Percentiles rank a stretch among this genome's conserved stretches.
phyloP scores from a whole-genome alignment of 2,797 vertebrate species.

The Melanotaenia parkinsoni region DNA sequence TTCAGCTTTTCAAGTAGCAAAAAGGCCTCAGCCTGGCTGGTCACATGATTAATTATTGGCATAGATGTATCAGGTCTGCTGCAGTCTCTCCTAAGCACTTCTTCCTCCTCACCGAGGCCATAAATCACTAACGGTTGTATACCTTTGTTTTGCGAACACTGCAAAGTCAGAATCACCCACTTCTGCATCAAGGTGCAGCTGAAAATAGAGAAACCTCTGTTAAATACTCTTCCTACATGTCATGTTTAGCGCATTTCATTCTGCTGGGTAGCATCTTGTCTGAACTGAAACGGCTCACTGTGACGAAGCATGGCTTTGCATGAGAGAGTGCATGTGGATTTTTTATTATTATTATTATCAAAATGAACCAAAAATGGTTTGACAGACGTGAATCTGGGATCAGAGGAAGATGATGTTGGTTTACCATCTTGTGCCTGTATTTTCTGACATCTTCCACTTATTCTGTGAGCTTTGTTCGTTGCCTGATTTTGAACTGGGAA shows the following conservation, averaged over 20 bases:
- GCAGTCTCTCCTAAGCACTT: neutral
- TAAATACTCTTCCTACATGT: neutral
- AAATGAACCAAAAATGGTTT: conserved; percentile 59
- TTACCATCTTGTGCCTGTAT: conserved; percentile 48
- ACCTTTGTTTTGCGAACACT: neutral
- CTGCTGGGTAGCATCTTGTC: conserved; percentile 15
- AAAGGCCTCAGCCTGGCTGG: neutral
- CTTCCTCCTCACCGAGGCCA: neutral
- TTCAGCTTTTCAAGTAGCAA: neutral
- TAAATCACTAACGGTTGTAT: neutral
- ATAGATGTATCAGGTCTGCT: neutral
- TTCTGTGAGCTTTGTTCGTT: conserved; percentile 59
- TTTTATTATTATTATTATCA: conserved; percentile 16
- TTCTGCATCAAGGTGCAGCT: neutral
- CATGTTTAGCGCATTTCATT: conserved; percentile 24
- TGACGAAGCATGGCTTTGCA: conserved; percentile 61
- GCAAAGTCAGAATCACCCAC: neutral
- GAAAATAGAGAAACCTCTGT: neutral
- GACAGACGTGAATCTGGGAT: conserved; percentile 23
- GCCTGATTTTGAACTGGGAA: conserved; percentile 44
- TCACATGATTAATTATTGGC: neutral
- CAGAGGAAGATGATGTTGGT: conserved; percentile 34
- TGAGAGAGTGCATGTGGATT: conserved; percentile 52
- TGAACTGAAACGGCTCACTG: conserved; percentile 11
- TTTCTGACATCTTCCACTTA: conserved; percentile 38